Base-by-base conservation (phyloP, 2,888 invertebrate genomes). In the Sesia apiformis region DNA sequence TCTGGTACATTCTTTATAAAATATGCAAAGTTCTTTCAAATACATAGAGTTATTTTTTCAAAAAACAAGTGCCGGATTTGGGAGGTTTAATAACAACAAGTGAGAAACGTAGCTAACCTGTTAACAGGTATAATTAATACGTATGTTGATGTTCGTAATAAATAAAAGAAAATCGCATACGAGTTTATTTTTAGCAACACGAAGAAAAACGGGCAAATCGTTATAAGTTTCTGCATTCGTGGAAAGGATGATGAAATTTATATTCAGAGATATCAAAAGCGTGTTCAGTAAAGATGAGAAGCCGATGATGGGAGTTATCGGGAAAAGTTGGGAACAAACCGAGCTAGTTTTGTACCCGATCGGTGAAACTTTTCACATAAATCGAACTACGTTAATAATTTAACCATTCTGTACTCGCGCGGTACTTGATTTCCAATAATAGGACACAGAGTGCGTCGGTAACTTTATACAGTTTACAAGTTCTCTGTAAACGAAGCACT, bases 311-410 rank as follows among this genome's bases (percentile, higher is more conserved):
- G 66, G 51, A 64, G 64, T 61, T 63, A 58, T 58, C 59, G 63
- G 64, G 60, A 55, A 55, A 53, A 65, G 63, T 68, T 71, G 46
- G 55, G 56, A 66, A 72, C 69, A 70, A 75, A 74, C 72, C 70
- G 65, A 62, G 66, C 69, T 68, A 74, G 77, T 77, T 79, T 72
- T 61, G 69, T 72, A 73, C 38, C 72, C 68, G 69, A 72, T 66
- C 67, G 61, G 54, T 54, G 57, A 63, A 81, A 83, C 72, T 83
- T 83, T 76, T 52, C 70, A 70, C 78, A 82, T 83, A 81, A 82
- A 81, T 81, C 74, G 74, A 63, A 69, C 65, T 70, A 72, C 74
- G 74, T 76, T 78, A 77, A 79, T 79, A 81, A 76, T 80, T 78
- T 74, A 76, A 66, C 68, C 66, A 73, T 80, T 76, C 66, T 64